Evolutionary conservation across 1,140 invertebrate species (phyloP).

Genomic region (Pararge aegeria): DNA sequence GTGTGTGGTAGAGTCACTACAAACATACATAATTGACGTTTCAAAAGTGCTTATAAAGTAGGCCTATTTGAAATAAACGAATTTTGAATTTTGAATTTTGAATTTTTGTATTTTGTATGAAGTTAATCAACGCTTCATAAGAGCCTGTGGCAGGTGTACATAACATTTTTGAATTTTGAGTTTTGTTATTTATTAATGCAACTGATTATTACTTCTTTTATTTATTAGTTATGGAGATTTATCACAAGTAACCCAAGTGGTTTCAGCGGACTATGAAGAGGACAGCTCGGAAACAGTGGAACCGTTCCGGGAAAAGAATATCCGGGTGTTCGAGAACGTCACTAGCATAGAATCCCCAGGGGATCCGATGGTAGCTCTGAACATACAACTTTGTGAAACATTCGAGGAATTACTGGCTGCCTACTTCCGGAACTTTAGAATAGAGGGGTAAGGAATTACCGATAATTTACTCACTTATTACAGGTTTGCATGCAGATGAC

Average conservation of each 20-base stretch:
- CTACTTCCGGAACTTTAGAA: conserved; percentile 86
- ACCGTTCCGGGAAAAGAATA: conserved; percentile 67
- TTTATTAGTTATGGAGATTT: conserved; percentile 61
- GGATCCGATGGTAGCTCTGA: conserved; percentile 81
- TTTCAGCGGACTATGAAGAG: conserved; percentile 68
- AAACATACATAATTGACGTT: too few species aligned
- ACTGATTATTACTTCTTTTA: background rate
- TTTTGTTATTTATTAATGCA: too few species aligned
- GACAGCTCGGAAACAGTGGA: conserved; percentile 38
- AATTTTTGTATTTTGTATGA: too few species aligned
- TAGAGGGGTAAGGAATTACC: conserved; percentile 77
- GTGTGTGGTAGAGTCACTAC: too few species aligned
- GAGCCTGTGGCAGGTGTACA: too few species aligned
- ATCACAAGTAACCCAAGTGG: conserved; percentile 72
- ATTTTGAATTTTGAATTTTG: too few species aligned
- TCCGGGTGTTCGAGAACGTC: conserved; percentile 55
- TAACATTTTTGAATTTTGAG: too few species aligned
- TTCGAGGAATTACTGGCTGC: conserved; percentile 84
- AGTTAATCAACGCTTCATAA: too few species aligned
- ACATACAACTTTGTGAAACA: conserved; percentile 88
- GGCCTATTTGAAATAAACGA: too few species aligned
- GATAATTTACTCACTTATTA: background rate
- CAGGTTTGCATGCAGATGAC: too few species aligned
- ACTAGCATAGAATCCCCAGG: conserved; percentile 38
- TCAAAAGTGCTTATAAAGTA: too few species aligned